Percentiles rank a stretch among this genome's conserved stretches.
phyloP scores from a whole-genome alignment of 1,140 invertebrate species.

The Drosophila bocki region DNA sequence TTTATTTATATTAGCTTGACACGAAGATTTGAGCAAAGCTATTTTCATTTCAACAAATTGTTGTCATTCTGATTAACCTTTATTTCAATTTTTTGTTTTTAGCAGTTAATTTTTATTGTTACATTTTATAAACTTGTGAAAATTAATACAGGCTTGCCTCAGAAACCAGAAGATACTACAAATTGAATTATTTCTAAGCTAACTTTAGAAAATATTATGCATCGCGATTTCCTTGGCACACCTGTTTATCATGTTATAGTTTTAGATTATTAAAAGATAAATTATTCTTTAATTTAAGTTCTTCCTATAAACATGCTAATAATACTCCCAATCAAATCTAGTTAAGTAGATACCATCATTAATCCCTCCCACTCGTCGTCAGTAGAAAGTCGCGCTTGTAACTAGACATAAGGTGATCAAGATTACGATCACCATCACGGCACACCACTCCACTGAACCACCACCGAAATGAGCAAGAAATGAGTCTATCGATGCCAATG shows the following conservation, averaged over 20 bases:
- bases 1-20: constrained; percentile 38
- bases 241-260: no score
- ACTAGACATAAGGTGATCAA: constrained; percentile 34
- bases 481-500: constrained; percentile 76
- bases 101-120: not conserved
- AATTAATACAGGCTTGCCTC: not conserved
- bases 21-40: constrained; percentile 13
- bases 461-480: constrained; percentile 56
- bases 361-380: constrained; percentile 3
- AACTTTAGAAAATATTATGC: not conserved
- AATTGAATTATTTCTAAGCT: not conserved
- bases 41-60: constrained; percentile 13
- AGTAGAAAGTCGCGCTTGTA: constrained; percentile 44
- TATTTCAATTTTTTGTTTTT: not conserved
- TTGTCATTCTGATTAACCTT: constrained; percentile 5
- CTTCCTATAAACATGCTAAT: not conserved
- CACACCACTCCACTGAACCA: constrained; percentile 28
- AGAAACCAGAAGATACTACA: not conserved
- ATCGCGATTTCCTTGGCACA: not conserved
- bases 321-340: not conserved
- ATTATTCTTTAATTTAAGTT: not conserved
- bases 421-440: constrained; percentile 27
- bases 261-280: not conserved
- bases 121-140: not conserved
- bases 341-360: not conserved